phyloP scores from a whole-genome alignment of 2,797 vertebrate species.

The Lepus townsendii region DNA sequence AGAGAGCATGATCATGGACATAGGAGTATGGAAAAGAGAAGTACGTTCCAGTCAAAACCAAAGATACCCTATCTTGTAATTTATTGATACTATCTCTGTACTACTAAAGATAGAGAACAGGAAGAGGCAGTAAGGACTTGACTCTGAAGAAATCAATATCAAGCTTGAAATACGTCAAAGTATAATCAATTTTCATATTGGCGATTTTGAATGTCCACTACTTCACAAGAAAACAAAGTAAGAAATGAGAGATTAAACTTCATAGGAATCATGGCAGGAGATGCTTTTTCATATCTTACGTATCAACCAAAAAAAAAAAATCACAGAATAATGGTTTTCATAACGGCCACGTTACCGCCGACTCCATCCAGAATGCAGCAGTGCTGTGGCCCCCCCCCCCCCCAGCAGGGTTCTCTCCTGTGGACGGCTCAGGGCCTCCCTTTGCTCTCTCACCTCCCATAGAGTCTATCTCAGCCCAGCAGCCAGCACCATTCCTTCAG shows the following conservation, averaged over 20 bases:
- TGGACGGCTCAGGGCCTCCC: background rate
- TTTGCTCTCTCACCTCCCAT: background rate
- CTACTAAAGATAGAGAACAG: conserved; percentile 25
- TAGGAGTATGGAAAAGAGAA: background rate
- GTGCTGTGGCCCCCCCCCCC: background rate
- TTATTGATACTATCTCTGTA: conserved; percentile 44
- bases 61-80: conserved; percentile 19
- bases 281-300: conserved; percentile 49
- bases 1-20: background rate
- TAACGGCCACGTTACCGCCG: background rate
- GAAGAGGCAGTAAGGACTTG: conserved; percentile 40
- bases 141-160: conserved; percentile 62
- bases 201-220: conserved; percentile 52
- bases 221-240: conserved; percentile 66
- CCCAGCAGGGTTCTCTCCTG: background rate
- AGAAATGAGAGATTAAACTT: conserved; percentile 62
- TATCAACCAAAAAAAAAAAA: conserved; percentile 52
- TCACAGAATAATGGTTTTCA: conserved; percentile 59
- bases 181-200: conserved; percentile 69
- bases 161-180: conserved; percentile 54
- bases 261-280: conserved; percentile 47
- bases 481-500: background rate
- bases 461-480: background rate
- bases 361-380: background rate
- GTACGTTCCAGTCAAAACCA: background rate